A percentile compares a stretch with the other conserved stretches of the same genome.
Conservation (phyloP, 2,888 invertebrate genomes). For the Pecten maximus region DNA sequence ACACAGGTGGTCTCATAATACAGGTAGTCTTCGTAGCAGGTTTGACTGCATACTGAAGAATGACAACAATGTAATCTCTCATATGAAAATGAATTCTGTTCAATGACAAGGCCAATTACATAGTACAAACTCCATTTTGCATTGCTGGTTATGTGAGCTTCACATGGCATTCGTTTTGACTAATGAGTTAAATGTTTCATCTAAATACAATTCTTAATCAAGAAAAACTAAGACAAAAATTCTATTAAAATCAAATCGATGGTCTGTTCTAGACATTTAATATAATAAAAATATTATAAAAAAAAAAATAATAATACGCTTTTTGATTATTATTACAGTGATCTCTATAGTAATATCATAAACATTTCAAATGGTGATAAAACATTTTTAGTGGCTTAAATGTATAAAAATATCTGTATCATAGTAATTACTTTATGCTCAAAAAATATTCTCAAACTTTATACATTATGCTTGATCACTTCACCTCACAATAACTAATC, state of each 20-base stretch:
- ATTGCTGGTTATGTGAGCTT: no score
- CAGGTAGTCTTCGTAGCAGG: background rate
- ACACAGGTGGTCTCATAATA: background rate
- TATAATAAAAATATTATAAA: no score
- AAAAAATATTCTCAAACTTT: background rate
- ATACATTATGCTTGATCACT: background rate
- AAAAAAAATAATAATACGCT: background rate
- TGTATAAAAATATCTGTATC: background rate
- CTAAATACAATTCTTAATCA: background rate
- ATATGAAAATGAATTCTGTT: background rate
- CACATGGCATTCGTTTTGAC: background rate
- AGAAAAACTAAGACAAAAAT: background rate
- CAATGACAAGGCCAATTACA: no score
- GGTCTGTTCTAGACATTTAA: background rate
- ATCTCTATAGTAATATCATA: background rate
- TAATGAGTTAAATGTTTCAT: background rate
- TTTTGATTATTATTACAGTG: background rate
- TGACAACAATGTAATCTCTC: background rate
- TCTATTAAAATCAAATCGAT: background rate
- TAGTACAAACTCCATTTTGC: no score
- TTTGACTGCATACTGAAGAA: background rate
- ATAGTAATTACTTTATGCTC: background rate
- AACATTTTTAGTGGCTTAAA: background rate
- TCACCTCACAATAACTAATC: background rate
- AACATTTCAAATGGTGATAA: background rate